Evolutionary conservation across 2,888 invertebrate genomes (phyloP), one percentile per base, ranked within the genome.

Genomic region (Bugulina stolonifera): DNA sequence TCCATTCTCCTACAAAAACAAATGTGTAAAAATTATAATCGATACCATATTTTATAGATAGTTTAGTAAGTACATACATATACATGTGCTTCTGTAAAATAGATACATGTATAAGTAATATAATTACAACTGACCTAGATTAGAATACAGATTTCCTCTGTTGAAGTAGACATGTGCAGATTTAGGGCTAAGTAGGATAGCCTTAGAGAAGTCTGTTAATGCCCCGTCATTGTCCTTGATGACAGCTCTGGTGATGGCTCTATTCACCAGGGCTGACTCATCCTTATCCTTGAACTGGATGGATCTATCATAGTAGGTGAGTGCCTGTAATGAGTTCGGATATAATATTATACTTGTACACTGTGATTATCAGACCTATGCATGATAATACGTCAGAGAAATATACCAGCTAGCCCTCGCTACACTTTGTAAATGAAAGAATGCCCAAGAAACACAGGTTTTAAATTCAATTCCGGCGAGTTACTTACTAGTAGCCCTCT

Each of bases 111-210:
- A n/a, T n/a, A n/a, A n/a, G n/a, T n/a, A n/a, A n/a, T n/a, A n/a
- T n/a, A n/a, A n/a, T 10, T 18, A 43, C 18, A 18, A 43, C 43
- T 79, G 76, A 22, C 79, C 78, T 73, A 81, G 75, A n/a, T 82
- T 81, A 27, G 79, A 77, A 73, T 80, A 81, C 55, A 84, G 77
- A 70, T 83, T 83, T 22, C 79, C 84, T 72, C 84, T 74, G 78
- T 84, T 84, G 74, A 83, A 81, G 77, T 82, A 84, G 74, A 83
- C 80, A 75, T 83, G 83, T 5, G 83, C 82, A 0, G 82, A 81
- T 75, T 79, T 76, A 0, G 84, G 83, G 72, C 82, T 81, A 71
- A 83, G 75, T 57, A 78, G 76, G 70, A 81, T 78, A 32, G 84
- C 83, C 27, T 73, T 72, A 23, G 78, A 76, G 74, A 84, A 83